Evolutionary conservation across 53 echinoderm and acorn worm species (phyloP), one percentile per base, ranked within the genome.

Genomic region (Glandiceps talaboti): DNA sequence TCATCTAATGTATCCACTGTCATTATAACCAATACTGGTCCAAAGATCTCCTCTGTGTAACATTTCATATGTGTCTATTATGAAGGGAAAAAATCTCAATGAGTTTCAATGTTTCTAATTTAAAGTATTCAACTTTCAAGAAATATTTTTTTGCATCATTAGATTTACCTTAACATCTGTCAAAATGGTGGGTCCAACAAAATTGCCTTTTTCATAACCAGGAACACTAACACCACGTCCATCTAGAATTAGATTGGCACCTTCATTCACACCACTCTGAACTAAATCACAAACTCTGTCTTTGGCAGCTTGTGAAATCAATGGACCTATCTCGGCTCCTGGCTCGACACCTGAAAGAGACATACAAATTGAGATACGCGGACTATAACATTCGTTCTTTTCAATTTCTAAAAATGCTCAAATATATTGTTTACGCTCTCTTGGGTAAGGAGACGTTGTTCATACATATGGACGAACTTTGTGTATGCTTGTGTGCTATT

Each of bases 31-130:
- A 95, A 81, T 0, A 95, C 95, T 0, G 95, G 95, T 28, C 95
- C 95, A 90, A 95, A 95, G 83, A 92, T 95, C 77, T 95, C 95
- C n/a, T n/a, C n/a, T n/a, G n/a, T n/a, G n/a, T n/a, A n/a, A n/a
- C n/a, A n/a, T n/a, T n/a, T n/a, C n/a, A 73, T 95, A 92, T 76
- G 83, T 92, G 90, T 95, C n/a, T n/a, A n/a, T n/a, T n/a, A n/a
- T n/a, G n/a, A n/a, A n/a, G n/a, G n/a, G n/a, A n/a, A n/a, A n/a
- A n/a, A n/a, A n/a, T n/a, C n/a, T n/a, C n/a, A n/a, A n/a, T n/a
- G n/a, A n/a, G n/a, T n/a, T n/a, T n/a, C n/a, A n/a, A n/a, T n/a
- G n/a, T n/a, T n/a, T n/a, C n/a, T n/a, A n/a, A n/a, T n/a, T n/a
- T n/a, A n/a, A n/a, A n/a, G n/a, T n/a, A n/a, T n/a, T n/a, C n/a